A percentile compares a stretch with the other conserved stretches of the same genome.
Evolutionary conservation across 1,140 invertebrate genomes (phyloP).

Genomic region (Protaetia brevitarsis): DNA sequence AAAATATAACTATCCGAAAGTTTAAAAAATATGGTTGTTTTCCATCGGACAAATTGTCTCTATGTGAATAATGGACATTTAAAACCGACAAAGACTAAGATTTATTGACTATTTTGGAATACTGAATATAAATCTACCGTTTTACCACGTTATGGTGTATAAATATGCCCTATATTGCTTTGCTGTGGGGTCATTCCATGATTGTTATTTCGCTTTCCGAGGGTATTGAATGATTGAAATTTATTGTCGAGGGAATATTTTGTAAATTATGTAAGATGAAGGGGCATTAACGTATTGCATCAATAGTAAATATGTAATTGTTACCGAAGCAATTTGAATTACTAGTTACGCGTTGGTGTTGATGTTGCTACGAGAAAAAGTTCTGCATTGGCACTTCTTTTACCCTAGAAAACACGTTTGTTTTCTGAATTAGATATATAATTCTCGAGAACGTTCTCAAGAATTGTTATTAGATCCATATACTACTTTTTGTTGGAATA

Average conservation of each 20-base stretch:
- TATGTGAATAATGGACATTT: conserved; percentile 17
- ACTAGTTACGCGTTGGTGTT: no score
- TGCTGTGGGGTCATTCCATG: background rate
- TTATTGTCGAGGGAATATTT: background rate
- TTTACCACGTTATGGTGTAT: conserved; percentile 9
- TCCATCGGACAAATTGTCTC: conserved; percentile 11
- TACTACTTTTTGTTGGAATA: no score
- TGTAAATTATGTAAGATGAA: no score
- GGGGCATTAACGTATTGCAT: no score
- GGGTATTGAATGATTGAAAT: background rate
- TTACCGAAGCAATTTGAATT: no score
- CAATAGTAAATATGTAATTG: no score
- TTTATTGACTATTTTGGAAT: conserved; percentile 18
- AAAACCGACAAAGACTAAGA: conserved; percentile 15
- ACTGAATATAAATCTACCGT: conserved; percentile 3
- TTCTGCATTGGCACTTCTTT: no score
- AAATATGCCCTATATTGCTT: background rate
- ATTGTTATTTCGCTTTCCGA: background rate
- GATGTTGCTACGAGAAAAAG: no score
- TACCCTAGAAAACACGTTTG: no score
- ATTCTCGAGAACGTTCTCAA: no score
- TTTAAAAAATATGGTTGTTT: conserved; percentile 23
- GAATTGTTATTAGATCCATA: no score
- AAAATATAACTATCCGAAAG: conserved; percentile 18
- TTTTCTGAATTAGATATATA: no score